phyloP scores from a whole-genome alignment of 2,888 invertebrate genomes.

The Pachydiplax longipennis region DNA sequence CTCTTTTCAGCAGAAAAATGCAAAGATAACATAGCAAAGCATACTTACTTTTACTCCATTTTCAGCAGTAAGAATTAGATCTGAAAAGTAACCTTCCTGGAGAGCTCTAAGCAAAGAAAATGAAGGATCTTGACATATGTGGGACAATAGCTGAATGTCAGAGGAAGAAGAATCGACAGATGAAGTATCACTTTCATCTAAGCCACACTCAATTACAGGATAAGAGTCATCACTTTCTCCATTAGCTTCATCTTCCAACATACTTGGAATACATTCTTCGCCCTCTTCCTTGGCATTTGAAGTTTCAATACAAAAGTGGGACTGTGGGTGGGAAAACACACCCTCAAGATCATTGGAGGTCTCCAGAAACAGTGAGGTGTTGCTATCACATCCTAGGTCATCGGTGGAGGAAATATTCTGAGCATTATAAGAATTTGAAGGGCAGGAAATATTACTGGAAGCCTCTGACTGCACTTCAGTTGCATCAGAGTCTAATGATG shows the following conservation, averaged over 20 bases:
- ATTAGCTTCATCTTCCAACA: background rate
- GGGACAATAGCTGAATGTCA: background rate
- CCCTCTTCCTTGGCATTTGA: background rate
- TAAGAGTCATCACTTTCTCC: background rate
- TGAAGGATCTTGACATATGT: background rate
- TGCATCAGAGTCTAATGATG: background rate
- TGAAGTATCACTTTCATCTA: background rate
- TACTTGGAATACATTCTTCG: background rate
- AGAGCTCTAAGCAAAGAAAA: slow-evolving; percentile 59
- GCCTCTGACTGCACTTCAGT: background rate
- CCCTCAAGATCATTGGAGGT: background rate
- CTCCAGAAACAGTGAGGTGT: too few species aligned
- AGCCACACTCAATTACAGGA: background rate
- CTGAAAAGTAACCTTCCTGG: slow-evolving; percentile 71
- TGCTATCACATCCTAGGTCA: too few species aligned
- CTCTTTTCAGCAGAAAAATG: too few species aligned
- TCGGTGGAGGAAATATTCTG: background rate
- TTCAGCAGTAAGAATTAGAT: slow-evolving; percentile 64
- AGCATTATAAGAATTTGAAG: background rate
- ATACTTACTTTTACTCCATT: slow-evolving; percentile 63
- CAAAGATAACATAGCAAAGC: background rate
- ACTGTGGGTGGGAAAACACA: background rate
- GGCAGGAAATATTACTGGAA: background rate
- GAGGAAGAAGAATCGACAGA: background rate
- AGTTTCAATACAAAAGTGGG: background rate